phyloP scores from a whole-genome alignment of 2,888 invertebrate genomes.

The Smittia aterrima region DNA sequence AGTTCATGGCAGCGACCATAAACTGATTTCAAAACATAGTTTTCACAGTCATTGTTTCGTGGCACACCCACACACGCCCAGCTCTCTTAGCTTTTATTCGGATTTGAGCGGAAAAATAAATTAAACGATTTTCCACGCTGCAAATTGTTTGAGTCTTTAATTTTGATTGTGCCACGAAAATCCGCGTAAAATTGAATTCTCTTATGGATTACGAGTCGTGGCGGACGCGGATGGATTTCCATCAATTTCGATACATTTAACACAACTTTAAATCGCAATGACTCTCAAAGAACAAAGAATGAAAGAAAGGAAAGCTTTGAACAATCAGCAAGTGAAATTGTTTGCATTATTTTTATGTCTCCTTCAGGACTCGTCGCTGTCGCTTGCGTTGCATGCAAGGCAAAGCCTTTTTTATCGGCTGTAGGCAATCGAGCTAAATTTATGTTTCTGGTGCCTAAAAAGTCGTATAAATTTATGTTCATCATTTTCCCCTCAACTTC shows the following conservation, averaged over 20 bases:
- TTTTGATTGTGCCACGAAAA: conserved; percentile 34
- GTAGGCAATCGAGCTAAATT: conserved; percentile 34
- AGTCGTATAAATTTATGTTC: conserved; percentile 36
- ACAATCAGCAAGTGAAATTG: conserved; percentile 3
- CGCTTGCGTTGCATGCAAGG: neutral
- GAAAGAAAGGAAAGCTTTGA: neutral
- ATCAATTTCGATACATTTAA: conserved; percentile 38
- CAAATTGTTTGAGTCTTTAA: conserved; percentile 37
- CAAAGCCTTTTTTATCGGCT: conserved; percentile 18
- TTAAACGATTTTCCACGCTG: conserved; percentile 20
- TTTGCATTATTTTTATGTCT: conserved; percentile 25
- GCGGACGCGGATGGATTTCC: conserved; percentile 8
- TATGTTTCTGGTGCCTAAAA: conserved; percentile 31
- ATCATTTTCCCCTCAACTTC: neutral
- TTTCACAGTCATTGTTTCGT: neutral
- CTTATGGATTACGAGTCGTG: conserved; percentile 6
- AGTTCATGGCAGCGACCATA: neutral
- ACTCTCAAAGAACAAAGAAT: neutral
- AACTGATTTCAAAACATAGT: conserved; percentile 4
- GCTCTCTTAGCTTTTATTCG: neutral
- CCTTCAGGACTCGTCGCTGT: conserved; percentile 21
- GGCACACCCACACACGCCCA: neutral
- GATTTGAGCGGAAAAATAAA: conserved; percentile 17
- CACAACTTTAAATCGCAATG: conserved; percentile 4
- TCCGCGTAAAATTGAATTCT: conserved; percentile 41